Evolutionary conservation across 2,888 invertebrate species (phyloP), one percentile per base, ranked within the genome.

Genomic region (Plebejus anna): DNA sequence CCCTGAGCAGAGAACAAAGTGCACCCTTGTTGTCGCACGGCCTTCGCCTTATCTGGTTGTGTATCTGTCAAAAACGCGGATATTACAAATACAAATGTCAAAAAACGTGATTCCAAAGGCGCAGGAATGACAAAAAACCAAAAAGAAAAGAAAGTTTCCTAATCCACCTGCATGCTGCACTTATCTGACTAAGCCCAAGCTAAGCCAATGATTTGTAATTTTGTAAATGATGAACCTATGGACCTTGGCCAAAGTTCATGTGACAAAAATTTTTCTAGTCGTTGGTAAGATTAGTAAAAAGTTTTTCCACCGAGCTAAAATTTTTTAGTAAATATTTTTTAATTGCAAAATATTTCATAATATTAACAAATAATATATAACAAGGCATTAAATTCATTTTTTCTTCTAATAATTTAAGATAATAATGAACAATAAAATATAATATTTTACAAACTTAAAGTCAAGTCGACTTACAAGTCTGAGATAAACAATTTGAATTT

Each of bases 21-120:
- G 9, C 22, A 61, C 61, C 61, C 61, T 61, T 28, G 9, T 61
- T 61, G 28, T 28, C 28, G 0, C 22, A 3, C 3, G 28, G 59
- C 59, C 59, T 59, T 59, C n/a, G 59, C 59, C 59, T 22, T 59
- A 59, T 59, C 59, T 55, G 55, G 16, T 55, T 55, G 55, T 16
- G 16, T 57, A 57, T n/a, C 57, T 4, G 2, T 59, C 59, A n/a
- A 22, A 61, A 61, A 61, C 61, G 28, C 61, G 61, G 61, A 61
- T 61, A 61, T 61, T 22, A 28, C 3, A 22, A 4, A 28, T 28
- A 22, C 22, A 61, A 61, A 61, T 11, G 61, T 61, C 11, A 28
- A 61, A 28, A 61, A 61, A 61, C 61, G 61, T 61, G 3, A 61
- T 61, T 61, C 28, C 61, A 61, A 22, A 61, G 28, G 61, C 22